Evolutionary conservation across 2,797 vertebrate species (phyloP).

Genomic region (Sebastes oblongus): DNA sequence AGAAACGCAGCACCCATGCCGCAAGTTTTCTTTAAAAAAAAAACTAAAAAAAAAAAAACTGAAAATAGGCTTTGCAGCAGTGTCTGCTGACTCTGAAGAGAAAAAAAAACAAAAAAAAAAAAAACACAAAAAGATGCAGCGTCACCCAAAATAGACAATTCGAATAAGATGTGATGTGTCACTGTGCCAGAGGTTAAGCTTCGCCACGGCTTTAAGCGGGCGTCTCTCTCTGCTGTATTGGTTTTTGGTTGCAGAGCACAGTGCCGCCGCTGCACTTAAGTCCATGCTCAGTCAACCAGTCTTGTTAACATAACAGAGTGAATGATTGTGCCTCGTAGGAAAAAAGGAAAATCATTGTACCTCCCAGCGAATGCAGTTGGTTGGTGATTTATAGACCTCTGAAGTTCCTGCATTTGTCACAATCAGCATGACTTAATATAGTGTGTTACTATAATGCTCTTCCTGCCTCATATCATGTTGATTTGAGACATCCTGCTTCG

Average conservation of each 20-base stretch:
- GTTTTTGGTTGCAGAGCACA: conserved; percentile 27
- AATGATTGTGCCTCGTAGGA: conserved; percentile 61
- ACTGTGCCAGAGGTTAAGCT: conserved; percentile 67
- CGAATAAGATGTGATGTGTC: conserved; percentile 66
- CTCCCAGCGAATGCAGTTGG: conserved; percentile 56
- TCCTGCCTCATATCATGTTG: conserved; percentile 45
- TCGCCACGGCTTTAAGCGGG: conserved; percentile 36
- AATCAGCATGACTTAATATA: conserved; percentile 64
- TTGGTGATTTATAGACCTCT: conserved; percentile 68
- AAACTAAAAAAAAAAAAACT: not conserved
- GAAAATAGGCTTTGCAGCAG: conserved; percentile 36
- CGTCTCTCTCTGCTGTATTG: conserved; percentile 41
- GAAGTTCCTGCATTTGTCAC: conserved; percentile 68
- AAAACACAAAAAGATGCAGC: conserved; percentile 39
- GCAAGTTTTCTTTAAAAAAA: conserved; percentile 34
- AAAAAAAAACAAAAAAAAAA: not conserved
- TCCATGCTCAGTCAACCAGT: conserved; percentile 63
- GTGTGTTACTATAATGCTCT: conserved; percentile 32
- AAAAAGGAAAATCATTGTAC: conserved; percentile 62
- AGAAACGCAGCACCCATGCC: conserved; percentile 38
- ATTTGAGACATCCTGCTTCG: conserved; percentile 36
- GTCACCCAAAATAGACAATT: conserved; percentile 63
- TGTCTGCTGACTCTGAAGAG: conserved; percentile 7
- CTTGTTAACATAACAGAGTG: conserved; percentile 73
- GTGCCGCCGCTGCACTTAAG: conserved; percentile 58